Evolutionary conservation across 2,113 vertebrate genomes (phyloP).

Genomic region (Lamprologus ornatipinnis): DNA sequence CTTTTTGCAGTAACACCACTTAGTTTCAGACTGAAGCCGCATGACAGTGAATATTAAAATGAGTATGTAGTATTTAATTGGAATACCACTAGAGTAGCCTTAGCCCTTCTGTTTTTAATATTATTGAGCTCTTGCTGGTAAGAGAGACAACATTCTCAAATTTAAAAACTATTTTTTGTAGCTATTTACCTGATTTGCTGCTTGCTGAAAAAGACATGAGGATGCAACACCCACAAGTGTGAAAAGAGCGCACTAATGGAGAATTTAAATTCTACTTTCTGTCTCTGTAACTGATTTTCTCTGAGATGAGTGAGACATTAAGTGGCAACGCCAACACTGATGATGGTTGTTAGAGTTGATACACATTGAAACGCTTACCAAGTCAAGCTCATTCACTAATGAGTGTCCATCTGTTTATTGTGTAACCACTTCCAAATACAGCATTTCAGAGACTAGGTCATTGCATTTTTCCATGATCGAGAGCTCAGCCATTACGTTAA

Average conservation of each 20-base stretch:
- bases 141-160: neutral
- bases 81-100: neutral
- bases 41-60: neutral
- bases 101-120: neutral
- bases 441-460: constrained; percentile 27
- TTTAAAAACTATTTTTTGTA: neutral
- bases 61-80: neutral
- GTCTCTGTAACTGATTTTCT: neutral
- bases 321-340: neutral
- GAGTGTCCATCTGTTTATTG: constrained; percentile 55
- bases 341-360: neutral
- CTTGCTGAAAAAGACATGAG: neutral
- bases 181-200: neutral
- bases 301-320: neutral
- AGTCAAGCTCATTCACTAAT: constrained; percentile 49
- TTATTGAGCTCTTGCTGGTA: neutral
- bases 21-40: neutral
- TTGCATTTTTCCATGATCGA: neutral
- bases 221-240: neutral
- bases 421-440: constrained; percentile 7
- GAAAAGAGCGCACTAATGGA: neutral
- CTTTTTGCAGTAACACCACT: neutral
- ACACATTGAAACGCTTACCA: constrained; percentile 29
- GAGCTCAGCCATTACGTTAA: constrained; percentile 43
- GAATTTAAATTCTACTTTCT: neutral